Conservation (phyloP, 2,888 invertebrate genomes). For the Nephrotoma appendiculata region DNA sequence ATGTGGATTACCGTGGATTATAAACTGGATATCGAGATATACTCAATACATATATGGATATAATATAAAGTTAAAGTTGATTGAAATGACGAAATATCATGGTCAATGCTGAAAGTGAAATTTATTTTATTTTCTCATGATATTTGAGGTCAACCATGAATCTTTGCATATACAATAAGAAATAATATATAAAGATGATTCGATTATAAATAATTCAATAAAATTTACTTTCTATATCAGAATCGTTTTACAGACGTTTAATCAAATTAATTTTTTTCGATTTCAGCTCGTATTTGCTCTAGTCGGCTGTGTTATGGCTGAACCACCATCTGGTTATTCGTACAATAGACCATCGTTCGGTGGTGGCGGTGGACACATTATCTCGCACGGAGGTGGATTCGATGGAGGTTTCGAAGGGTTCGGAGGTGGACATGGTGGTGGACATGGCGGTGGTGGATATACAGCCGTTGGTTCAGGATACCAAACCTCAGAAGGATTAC, state of each 20-base stretch:
- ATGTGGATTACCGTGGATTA: not conserved
- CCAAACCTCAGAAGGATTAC: conserved; percentile 60
- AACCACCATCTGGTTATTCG: conserved; percentile 9
- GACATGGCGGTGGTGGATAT: conserved; percentile 43
- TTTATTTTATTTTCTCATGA: not conserved
- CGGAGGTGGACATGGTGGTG: conserved; percentile 17
- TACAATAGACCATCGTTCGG: conserved; percentile 6
- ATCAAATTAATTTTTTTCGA: not conserved
- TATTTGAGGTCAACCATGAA: not conserved
- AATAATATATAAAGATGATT: not conserved
- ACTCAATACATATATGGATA: too few species aligned
- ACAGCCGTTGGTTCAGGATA: conserved; percentile 53
- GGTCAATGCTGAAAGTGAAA: not conserved
- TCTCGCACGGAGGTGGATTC: not conserved
- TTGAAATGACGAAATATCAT: not conserved
- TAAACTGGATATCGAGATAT: not conserved
- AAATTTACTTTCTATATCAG: conserved; percentile 1
- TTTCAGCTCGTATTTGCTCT: conserved; percentile 8
- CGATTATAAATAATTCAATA: not conserved
- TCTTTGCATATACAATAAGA: not conserved
- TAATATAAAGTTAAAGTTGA: not conserved
- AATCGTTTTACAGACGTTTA: not conserved
- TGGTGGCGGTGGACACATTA: conserved; percentile 2
- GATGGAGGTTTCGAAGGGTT: conserved; percentile 6
- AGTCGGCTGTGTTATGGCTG: conserved; percentile 9